A percentile compares a stretch with the other conserved stretches of the same genome.
These are phyloP conservation scores for Drosophila mayri DNA, from an alignment of 1,140 invertebrate genomes.

Conservation along the genomic window DNA sequence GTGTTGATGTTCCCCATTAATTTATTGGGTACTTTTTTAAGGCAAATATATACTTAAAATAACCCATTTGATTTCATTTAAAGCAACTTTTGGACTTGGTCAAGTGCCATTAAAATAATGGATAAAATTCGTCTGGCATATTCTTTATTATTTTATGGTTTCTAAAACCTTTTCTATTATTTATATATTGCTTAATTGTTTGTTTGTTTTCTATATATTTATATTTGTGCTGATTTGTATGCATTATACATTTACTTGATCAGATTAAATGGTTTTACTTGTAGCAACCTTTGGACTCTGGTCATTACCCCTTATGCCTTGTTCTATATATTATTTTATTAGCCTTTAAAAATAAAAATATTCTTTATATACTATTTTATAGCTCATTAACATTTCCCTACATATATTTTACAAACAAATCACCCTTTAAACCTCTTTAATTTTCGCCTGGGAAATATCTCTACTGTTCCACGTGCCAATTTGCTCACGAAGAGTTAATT, in stretches of 20 bases:
- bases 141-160: neutral
- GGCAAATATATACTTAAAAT: neutral
- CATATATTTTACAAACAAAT: neutral
- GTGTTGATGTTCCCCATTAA: neutral
- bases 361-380: neutral
- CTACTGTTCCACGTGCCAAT: too few species aligned
- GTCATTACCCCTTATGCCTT: too few species aligned
- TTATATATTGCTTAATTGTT: neutral
- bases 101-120: neutral
- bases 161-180: neutral
- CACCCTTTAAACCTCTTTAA: too few species aligned
- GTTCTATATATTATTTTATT: neutral
- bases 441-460: too few species aligned
- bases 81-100: neutral
- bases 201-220: neutral
- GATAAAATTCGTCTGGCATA: neutral
- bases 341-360: too few species aligned
- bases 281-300: too few species aligned
- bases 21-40: neutral
- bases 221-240: neutral
- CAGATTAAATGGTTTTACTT: too few species aligned
- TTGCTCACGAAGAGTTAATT: constrained; percentile 38
- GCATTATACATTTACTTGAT: too few species aligned
- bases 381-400: neutral
- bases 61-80: neutral